Percentiles rank a stretch among this genome's conserved stretches.
Evolutionary conservation across 1,140 invertebrate genomes (phyloP).

Genomic region (Acromyrmex echinatior): DNA sequence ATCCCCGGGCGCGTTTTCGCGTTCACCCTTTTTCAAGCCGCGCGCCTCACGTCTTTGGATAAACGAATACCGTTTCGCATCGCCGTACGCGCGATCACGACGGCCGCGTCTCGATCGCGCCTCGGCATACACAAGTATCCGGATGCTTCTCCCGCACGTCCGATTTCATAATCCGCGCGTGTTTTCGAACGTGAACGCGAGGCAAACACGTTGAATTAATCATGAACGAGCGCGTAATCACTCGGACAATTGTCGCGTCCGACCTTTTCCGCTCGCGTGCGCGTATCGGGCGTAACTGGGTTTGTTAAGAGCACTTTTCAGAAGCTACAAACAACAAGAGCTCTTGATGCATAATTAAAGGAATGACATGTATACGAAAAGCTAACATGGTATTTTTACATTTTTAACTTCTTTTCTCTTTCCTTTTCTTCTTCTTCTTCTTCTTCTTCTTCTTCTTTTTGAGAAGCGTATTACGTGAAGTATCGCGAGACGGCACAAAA

Average conservation of each 20-base stretch:
- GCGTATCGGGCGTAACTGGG: conserved; percentile 21
- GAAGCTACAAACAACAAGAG: not conserved
- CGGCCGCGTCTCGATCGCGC: conserved; percentile 22
- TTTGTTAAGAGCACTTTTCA: conserved; percentile 43
- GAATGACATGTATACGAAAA: not conserved
- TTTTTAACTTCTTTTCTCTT: not conserved
- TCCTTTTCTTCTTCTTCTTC: not conserved
- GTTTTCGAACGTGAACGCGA: conserved; percentile 26
- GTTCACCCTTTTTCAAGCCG: conserved; percentile 42
- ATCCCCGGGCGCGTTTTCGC: not conserved
- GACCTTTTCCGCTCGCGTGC: conserved; percentile 9
- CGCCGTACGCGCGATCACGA: conserved; percentile 35
- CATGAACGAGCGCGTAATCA: conserved; percentile 45
- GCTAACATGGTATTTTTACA: conserved; percentile 32
- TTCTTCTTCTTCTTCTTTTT: too few species aligned
- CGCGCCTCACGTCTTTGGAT: conserved; percentile 6
- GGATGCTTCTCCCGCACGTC: not conserved
- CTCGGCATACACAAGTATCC: conserved; percentile 42
- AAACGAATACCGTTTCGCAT: conserved; percentile 48
- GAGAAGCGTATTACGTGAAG: conserved; percentile 14
- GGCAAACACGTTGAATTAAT: conserved; percentile 49
- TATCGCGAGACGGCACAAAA: not conserved
- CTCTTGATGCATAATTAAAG: conserved; percentile 49
- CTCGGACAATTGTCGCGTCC: not conserved
- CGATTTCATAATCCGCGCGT: conserved; percentile 54